Evolutionary conservation across 2,113 vertebrate genomes (phyloP).

Genomic region (Epinephelus fuscoguttatus): DNA sequence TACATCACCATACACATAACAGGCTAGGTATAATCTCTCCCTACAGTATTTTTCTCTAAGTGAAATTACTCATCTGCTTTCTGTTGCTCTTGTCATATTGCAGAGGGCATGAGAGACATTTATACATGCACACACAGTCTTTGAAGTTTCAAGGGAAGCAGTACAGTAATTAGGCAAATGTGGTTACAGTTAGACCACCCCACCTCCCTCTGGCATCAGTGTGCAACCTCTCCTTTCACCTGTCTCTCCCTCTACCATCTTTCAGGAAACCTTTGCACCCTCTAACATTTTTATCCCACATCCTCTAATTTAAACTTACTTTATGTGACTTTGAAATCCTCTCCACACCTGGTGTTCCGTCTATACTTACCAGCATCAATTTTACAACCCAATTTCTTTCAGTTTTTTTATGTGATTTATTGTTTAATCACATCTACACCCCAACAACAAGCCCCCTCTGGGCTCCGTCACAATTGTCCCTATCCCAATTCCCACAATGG

Average conservation of each 20-base stretch:
- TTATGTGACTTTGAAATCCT: neutral
- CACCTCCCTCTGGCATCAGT: slow-evolving; percentile 14
- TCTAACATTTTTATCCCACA: neutral
- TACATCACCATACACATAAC: neutral
- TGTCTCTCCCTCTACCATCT: neutral
- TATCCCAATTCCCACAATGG: slow-evolving; percentile 26
- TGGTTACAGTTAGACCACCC: slow-evolving; percentile 7
- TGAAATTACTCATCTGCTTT: slow-evolving; percentile 27
- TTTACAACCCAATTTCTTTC: neutral
- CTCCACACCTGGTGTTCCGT: too few relatives aligned
- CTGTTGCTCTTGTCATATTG: neutral
- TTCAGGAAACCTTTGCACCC: neutral
- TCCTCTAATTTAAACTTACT: neutral
- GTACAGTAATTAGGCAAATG: slow-evolving; percentile 34
- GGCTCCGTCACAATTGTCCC: neutral
- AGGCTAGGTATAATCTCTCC: slow-evolving; percentile 10
- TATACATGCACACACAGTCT: slow-evolving; percentile 13
- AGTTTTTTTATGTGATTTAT: neutral
- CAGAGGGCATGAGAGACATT: slow-evolving; percentile 8
- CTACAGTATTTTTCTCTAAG: slow-evolving; percentile 14
- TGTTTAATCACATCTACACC: neutral
- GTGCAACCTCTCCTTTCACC: neutral
- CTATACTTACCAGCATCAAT: neutral
- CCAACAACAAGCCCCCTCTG: neutral
- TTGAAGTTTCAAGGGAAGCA: slow-evolving; percentile 48